Evolutionary conservation across 2,797 vertebrate genomes (phyloP).

Genomic region (Neopelma chrysocephalum): DNA sequence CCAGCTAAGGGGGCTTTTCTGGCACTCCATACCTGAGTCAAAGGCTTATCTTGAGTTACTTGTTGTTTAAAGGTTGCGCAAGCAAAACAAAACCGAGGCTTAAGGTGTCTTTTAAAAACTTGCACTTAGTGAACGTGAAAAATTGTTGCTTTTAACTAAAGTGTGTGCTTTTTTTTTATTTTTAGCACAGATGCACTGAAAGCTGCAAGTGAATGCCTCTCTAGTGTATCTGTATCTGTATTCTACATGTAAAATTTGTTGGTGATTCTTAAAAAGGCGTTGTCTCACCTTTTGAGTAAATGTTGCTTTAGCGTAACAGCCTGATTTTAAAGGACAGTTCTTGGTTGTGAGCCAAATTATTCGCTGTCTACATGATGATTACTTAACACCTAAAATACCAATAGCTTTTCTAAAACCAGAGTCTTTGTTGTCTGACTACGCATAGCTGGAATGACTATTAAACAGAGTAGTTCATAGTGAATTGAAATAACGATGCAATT

Average conservation of each 20-base stretch:
- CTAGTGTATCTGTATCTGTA: not conserved
- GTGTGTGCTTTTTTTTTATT: not conserved
- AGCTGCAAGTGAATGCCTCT: not conserved
- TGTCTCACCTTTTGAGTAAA: not conserved
- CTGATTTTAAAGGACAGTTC: not conserved
- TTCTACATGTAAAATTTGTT: not conserved
- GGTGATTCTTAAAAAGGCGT: not conserved
- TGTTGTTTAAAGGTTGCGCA: not conserved
- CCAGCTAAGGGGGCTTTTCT: accelerated
- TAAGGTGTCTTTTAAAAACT: not conserved
- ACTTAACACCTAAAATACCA: not conserved
- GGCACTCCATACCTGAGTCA: accelerated
- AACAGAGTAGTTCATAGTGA: not conserved
- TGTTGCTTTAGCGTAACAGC: not conserved
- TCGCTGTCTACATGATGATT: accelerated
- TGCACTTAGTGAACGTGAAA: not conserved
- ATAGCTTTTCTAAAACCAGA: not conserved
- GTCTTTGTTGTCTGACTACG: not conserved
- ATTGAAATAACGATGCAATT: not conserved
- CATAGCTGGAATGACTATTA: accelerated
- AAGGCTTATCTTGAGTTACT: not conserved
- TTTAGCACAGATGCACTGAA: not conserved
- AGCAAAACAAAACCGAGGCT: not conserved
- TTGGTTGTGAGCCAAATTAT: not conserved
- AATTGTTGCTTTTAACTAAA: not conserved